Conservation (phyloP, 1,140 invertebrate species). For the Mesaphorura yosii region DNA sequence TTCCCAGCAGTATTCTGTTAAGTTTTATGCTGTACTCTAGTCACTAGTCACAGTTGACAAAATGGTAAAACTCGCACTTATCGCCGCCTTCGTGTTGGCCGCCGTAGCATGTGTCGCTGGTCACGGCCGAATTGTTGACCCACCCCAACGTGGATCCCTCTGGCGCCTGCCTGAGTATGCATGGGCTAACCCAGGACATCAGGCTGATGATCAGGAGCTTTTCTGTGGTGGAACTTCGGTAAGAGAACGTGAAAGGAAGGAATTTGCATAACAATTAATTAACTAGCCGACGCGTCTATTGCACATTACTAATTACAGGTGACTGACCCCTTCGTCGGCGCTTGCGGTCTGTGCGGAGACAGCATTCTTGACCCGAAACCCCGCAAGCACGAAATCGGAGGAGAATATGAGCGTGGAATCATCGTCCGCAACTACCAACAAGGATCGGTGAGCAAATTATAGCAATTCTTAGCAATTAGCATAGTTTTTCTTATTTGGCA, state of each 20-base stretch:
- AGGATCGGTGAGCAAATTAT: conserved; percentile 32
- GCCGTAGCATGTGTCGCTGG: not conserved
- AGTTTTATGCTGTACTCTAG: not conserved
- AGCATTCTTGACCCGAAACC: conserved; percentile 33
- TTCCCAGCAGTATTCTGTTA: not conserved
- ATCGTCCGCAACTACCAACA: conserved; percentile 36
- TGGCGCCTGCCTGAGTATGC: conserved; percentile 12
- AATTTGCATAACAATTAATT: not conserved
- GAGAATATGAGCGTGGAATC: conserved; percentile 41
- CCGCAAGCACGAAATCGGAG: conserved; percentile 44
- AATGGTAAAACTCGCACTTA: not conserved
- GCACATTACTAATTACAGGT: conserved; percentile 6
- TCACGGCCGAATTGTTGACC: conserved; percentile 12
- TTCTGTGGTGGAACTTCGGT: conserved; percentile 32
- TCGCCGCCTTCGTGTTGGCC: not conserved
- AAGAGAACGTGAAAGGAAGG: conserved; percentile 3
- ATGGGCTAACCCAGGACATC: conserved; percentile 13
- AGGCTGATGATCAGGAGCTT: conserved; percentile 20
- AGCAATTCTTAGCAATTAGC: too few relatives aligned
- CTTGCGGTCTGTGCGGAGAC: conserved; percentile 41
- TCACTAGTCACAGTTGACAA: not conserved
- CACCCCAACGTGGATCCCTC: conserved; percentile 14
- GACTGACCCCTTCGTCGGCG: conserved; percentile 1
- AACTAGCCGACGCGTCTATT: not conserved
- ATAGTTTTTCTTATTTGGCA: not conserved